A percentile compares a stretch with the other conserved stretches of the same genome.
These are phyloP conservation scores for Clivina fossor DNA, from an alignment of 2,888 invertebrate species.

Conservation along the genomic window DNA sequence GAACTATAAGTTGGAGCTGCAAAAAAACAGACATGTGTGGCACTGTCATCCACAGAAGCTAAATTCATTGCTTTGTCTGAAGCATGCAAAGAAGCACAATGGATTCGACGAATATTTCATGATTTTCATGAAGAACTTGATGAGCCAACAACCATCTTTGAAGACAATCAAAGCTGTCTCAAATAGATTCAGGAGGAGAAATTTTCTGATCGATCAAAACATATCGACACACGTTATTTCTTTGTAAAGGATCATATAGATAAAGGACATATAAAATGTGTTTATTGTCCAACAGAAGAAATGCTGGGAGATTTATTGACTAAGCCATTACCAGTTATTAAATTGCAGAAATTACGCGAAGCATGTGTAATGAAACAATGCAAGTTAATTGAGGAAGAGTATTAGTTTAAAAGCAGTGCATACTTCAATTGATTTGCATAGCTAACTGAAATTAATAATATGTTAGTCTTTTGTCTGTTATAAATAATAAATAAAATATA, in stretches of 20 bases:
- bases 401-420: too few relatives aligned
- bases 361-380: too few relatives aligned
- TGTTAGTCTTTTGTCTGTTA: too few relatives aligned
- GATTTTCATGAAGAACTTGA: constrained; percentile 34
- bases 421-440: too few relatives aligned
- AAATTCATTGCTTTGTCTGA: constrained; percentile 38
- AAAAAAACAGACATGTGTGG: constrained; percentile 30
- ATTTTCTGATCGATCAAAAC: constrained; percentile 40
- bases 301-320: constrained; percentile 42
- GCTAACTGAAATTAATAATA: too few relatives aligned
- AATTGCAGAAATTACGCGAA: too few relatives aligned
- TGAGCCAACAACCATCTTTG: constrained; percentile 35
- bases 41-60: constrained; percentile 36
- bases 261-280: constrained; percentile 32
- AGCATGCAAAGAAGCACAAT: constrained; percentile 16
- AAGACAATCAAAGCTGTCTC: constrained; percentile 44
- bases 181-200: constrained; percentile 38
- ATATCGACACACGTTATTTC: constrained; percentile 37
- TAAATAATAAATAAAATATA: too few relatives aligned
- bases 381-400: too few relatives aligned
- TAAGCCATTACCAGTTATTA: constrained; percentile 38
- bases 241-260: constrained; percentile 19
- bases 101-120: constrained; percentile 33
- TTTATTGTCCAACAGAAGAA: constrained; percentile 40
- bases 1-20: constrained; percentile 28